Base-by-base conservation (phyloP, 2,113 vertebrate genomes). In the Ondatra zibethicus region DNA sequence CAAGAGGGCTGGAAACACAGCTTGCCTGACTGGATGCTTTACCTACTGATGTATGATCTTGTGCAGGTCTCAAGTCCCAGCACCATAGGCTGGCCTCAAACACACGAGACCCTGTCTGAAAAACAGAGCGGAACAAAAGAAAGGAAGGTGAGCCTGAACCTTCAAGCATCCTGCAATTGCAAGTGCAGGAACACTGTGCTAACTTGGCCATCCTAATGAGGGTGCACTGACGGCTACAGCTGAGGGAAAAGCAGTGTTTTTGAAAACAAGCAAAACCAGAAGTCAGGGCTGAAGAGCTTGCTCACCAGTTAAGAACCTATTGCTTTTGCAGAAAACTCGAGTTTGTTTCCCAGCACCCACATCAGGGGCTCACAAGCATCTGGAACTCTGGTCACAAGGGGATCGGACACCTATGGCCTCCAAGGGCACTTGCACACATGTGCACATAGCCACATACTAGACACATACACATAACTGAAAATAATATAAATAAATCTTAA, bases 41-140 rank as follows among this genome's bases (percentile, higher is more conserved):
- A 23, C 45, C 31, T 36, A 50, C 36, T 50, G 61, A 36, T 50
- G 63, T 7, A 50, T 50, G 42, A 87, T 50, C 31, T 63, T 84
- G 14, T 31, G 63, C 5, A 21, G 42, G 63, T 63, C 17, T 86
- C 42, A 50, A 36, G 63, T 50, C 65, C 45, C 16, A 47, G 84
- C 12, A 47, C 39, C 29, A 47, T 65, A n/a, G 6, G 19, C 85
- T 68, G 36, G 80, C 36, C 52, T 58, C 16, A 55, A 36, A 82
- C n/a, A 58, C 36, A 9, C 1, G 45, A 70, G 65, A 52, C 21
- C 98, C 99, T 99, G 98, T 82, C 89, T 63, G 89, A 98, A 97
- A 98, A 98, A 97, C 31, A 66, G 29, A 86, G 80, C 33, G 45
- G 36, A 42, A 55, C 27, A 52, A 78, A 82, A 82, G n/a, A 42